Evolutionary conservation across 2,113 vertebrate genomes (phyloP).

Genomic region (Motacilla alba): DNA sequence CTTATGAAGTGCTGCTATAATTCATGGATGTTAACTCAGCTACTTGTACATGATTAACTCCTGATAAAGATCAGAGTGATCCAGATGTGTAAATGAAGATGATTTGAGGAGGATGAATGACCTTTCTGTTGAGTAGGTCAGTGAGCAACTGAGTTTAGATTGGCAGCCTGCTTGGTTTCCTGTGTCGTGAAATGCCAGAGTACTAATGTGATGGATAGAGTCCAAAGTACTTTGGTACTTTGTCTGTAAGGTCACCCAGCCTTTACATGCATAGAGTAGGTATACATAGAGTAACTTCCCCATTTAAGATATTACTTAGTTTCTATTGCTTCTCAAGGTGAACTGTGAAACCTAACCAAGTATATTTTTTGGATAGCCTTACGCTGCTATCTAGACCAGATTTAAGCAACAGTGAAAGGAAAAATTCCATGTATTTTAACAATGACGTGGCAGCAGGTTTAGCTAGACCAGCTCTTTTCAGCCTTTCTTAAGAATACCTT

Average conservation of each 20-base stretch:
- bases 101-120: background rate
- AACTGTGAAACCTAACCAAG: background rate
- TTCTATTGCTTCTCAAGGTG: background rate
- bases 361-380: background rate
- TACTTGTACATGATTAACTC: background rate
- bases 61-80: background rate
- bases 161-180: background rate
- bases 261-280: background rate
- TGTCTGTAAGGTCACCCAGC: background rate
- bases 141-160: background rate
- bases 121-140: conserved; percentile 28
- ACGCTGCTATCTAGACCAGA: background rate
- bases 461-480: background rate
- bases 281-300: background rate
- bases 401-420: background rate
- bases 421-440: background rate
- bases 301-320: background rate
- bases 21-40: background rate
- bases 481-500: background rate
- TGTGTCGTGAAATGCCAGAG: background rate
- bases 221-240: background rate
- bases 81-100: background rate
- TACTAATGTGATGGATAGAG: background rate
- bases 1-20: background rate
- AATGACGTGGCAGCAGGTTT: background rate